Evolutionary conservation across 2,888 invertebrate species (phyloP).

Genomic region (Amphipoea oculea): DNA sequence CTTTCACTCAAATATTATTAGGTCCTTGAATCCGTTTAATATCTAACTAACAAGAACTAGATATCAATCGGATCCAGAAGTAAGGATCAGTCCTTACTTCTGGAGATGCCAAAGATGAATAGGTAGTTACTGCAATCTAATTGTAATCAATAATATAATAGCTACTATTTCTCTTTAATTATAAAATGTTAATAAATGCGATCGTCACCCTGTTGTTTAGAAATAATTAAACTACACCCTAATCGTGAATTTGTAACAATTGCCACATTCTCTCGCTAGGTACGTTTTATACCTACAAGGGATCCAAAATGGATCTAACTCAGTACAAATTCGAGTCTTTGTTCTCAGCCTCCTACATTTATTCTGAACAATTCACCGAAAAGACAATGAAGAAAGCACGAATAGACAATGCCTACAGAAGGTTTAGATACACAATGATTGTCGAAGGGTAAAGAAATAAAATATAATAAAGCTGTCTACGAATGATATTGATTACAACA

Average conservation of each 20-base stretch:
- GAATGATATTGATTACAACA: neutral
- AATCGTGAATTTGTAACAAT: neutral
- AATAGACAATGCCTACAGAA: neutral
- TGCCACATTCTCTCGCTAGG: neutral
- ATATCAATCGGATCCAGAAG: neutral
- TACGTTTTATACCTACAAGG: constrained; percentile 8
- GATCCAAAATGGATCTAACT: constrained; percentile 14
- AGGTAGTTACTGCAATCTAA: neutral
- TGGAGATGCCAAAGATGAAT: neutral
- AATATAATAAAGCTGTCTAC: neutral
- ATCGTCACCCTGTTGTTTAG: neutral
- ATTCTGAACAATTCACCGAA: constrained; percentile 9
- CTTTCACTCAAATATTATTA: neutral
- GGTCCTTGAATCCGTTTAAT: neutral
- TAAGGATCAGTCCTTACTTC: neutral
- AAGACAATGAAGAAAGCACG: neutral
- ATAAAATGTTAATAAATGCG: neutral
- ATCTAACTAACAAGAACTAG: neutral
- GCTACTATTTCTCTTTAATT: neutral
- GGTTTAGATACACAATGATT: neutral
- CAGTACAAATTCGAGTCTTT: constrained; percentile 24
- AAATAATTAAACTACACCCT: neutral
- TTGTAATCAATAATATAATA: neutral
- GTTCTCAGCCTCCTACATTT: constrained; percentile 27
- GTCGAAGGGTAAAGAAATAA: neutral